These are phyloP conservation scores for Stegastes partitus DNA, from an alignment of 2,113 vertebrate species.

Conservation along the genomic window DNA sequence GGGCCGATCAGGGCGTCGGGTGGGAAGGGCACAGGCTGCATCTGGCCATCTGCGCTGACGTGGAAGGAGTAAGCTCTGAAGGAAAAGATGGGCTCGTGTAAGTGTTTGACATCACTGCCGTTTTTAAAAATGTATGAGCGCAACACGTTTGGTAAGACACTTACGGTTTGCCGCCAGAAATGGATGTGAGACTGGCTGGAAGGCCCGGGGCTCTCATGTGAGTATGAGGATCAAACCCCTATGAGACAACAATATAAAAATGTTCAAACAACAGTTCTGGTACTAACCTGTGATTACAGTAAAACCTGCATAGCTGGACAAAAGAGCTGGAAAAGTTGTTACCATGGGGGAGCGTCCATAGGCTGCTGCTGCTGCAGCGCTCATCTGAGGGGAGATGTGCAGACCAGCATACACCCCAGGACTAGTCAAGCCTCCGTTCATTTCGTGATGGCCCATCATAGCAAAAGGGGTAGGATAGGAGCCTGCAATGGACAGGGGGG, in stretches of 20 bases:
- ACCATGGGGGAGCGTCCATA: conserved; percentile 95
- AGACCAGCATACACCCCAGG: conserved; percentile 93
- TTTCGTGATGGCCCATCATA: conserved; percentile 97
- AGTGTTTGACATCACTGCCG: not conserved
- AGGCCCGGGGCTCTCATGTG: conserved; percentile 94
- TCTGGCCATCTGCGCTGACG: conserved; percentile 94
- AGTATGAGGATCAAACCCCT: conserved; percentile 95
- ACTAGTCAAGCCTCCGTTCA: conserved; percentile 94
- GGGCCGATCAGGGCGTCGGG: conserved; percentile 94
- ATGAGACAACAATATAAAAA: conserved; percentile 36
- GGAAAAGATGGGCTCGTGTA: not conserved
- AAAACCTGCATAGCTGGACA: not conserved
- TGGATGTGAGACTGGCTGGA: conserved; percentile 92
- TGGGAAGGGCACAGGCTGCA: conserved; percentile 96
- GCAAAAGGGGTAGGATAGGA: conserved; percentile 93
- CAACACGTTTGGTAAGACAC: conserved; percentile 55
- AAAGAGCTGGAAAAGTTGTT: conserved; percentile 56
- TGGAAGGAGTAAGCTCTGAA: conserved; percentile 95
- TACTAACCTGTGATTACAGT: not conserved
- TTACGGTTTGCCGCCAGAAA: conserved; percentile 97
- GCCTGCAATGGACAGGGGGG: conserved; percentile 92
- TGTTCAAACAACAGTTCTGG: conserved; percentile 4
- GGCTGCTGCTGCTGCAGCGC: conserved; percentile 89
- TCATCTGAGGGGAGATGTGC: conserved; percentile 97
- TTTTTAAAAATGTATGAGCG: not conserved